Conservation (phyloP, 2,888 invertebrate genomes). For the Gastrophysa polygoni region DNA sequence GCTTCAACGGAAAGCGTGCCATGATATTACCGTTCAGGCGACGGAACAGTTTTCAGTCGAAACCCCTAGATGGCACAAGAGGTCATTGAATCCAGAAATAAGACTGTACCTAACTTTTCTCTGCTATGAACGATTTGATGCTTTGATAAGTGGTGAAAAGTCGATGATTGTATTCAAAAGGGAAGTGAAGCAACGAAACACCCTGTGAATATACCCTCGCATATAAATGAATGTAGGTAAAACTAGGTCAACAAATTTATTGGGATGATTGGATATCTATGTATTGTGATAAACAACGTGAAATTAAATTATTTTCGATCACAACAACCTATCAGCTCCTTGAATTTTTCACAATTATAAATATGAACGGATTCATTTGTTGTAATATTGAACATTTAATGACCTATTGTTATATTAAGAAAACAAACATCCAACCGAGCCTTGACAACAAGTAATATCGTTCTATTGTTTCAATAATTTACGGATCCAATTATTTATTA, state of each 20-base stretch:
- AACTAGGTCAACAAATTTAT: no score
- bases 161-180: no score
- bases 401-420: neutral
- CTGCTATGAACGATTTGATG: no score
- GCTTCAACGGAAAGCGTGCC: neutral
- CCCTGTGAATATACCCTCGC: no score
- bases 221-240: no score
- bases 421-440: neutral
- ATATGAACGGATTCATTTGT: neutral
- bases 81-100: no score
- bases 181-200: no score
- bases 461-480: slow-evolving; percentile 10
- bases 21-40: no score
- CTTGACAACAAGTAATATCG: neutral
- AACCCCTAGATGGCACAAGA: neutral
- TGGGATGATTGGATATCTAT: no score
- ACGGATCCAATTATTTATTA: slow-evolving; percentile 6
- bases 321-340: neutral
- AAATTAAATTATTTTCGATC: neutral
- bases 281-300: neutral
- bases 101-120: no score
- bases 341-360: neutral
- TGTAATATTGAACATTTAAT: neutral
- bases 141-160: no score
- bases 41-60: neutral